Percentiles rank a stretch among this genome's conserved stretches.
phyloP scores from a whole-genome alignment of 2,113 vertebrate species.

The Uropsilus gracilis region DNA sequence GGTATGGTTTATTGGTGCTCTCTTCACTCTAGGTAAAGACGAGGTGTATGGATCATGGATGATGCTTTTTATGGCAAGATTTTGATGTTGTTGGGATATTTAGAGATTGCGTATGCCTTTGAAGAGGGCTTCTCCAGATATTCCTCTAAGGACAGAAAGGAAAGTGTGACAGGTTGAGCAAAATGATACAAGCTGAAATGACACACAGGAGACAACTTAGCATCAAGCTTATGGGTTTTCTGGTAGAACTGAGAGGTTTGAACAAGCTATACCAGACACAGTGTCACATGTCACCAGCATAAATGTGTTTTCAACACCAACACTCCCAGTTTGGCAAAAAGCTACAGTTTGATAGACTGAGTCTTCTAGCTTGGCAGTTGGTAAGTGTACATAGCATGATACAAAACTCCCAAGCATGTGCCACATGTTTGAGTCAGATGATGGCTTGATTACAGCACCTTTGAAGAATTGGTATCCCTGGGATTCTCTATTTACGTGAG shows the following conservation, averaged over 20 bases:
- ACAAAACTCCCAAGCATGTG: background rate
- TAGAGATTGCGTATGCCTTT: conserved; percentile 27
- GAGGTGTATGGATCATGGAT: background rate
- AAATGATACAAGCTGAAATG: background rate
- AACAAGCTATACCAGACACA: conserved; percentile 23
- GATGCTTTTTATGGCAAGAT: conserved; percentile 25
- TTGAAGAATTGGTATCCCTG: background rate
- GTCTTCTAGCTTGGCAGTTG: background rate
- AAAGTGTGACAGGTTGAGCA: conserved; percentile 81
- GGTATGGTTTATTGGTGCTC: background rate
- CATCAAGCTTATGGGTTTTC: conserved; percentile 38
- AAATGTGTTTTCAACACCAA: background rate
- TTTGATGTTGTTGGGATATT: conserved; percentile 42
- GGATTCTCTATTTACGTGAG: background rate
- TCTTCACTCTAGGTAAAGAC: background rate
- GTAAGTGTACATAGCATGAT: background rate
- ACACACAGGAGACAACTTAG: conserved; percentile 50
- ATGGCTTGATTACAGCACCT: background rate
- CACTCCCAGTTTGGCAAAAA: background rate
- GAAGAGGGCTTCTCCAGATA: background rate
- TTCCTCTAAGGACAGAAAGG: background rate
- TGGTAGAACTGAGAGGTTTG: conserved; percentile 43
- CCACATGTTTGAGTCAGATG: no score
- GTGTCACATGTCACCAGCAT: background rate
- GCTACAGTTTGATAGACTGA: background rate